Evolutionary conservation across 2,888 invertebrate genomes (phyloP).

Genomic region (Tridacna crocea): DNA sequence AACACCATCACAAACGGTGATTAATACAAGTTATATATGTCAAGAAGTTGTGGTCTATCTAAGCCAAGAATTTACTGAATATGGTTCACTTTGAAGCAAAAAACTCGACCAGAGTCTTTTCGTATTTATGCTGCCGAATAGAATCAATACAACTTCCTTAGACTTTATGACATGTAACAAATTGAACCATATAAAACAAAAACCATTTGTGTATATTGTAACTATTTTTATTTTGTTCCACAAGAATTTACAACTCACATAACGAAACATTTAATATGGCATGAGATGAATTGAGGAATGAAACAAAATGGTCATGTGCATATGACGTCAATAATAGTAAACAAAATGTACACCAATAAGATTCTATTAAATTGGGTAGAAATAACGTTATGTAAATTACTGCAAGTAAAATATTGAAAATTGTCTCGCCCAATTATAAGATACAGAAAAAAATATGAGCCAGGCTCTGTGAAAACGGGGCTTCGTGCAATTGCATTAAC

Average conservation of each 20-base stretch:
- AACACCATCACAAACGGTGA: too few species aligned
- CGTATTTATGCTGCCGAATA: not conserved
- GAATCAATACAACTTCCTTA: not conserved
- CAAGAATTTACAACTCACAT: constrained; percentile 24
- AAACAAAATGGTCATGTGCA: constrained; percentile 10
- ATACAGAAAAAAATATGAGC: not conserved
- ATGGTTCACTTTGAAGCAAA: not conserved
- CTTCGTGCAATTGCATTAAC: not conserved
- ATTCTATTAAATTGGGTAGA: not conserved
- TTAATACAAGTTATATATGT: too few species aligned
- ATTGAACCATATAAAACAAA: not conserved
- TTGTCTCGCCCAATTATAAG: not conserved
- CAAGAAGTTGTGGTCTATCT: too few species aligned
- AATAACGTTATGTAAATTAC: not conserved
- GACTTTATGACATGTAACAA: not conserved
- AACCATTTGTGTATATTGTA: not conserved
- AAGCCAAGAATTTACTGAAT: too few species aligned
- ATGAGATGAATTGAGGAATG: constrained; percentile 22
- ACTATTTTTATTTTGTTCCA: constrained; percentile 25
- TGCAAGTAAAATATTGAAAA: not conserved
- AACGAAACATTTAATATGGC: constrained; percentile 25
- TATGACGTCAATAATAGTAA: not conserved
- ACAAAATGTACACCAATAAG: constrained; percentile 15
- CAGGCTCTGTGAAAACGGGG: not conserved
- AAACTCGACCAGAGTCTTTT: not conserved